These are phyloP conservation scores for Tenthredo mesomela DNA, from an alignment of 2,888 invertebrate genomes.

Conservation along the genomic window DNA sequence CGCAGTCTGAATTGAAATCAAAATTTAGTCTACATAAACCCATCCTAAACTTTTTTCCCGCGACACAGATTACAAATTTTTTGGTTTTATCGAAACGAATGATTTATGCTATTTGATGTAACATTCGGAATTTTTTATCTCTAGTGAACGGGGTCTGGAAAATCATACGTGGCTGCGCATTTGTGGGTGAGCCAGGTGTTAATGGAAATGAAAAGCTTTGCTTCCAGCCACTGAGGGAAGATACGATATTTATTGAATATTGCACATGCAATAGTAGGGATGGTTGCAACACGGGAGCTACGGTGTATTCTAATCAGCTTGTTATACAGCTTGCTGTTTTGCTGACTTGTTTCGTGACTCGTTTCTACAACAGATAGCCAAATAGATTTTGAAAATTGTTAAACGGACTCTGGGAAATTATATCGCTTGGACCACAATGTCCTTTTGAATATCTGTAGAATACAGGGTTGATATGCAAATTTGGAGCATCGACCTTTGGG, in stretches of 20 bases:
- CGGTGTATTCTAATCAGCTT: conserved; percentile 73
- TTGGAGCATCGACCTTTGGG: neutral
- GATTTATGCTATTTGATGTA: neutral
- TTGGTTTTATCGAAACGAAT: neutral
- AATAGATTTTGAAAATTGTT: neutral
- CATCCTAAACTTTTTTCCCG: no score
- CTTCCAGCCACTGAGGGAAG: neutral
- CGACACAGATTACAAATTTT: neutral
- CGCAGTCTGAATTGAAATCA: neutral
- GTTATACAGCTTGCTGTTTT: conserved; percentile 56
- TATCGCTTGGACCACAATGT: neutral
- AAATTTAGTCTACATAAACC: neutral
- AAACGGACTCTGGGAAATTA: neutral
- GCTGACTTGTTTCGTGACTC: neutral
- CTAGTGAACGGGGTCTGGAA: conserved; percentile 93
- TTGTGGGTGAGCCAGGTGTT: conserved; percentile 93
- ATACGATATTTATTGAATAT: conserved; percentile 85
- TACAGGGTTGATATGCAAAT: neutral
- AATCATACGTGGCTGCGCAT: conserved; percentile 93
- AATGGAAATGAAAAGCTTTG: conserved; percentile 91
- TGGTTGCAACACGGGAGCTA: conserved; percentile 88
- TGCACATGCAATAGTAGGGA: conserved; percentile 96
- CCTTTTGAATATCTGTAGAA: neutral
- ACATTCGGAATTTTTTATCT: conserved; percentile 62
- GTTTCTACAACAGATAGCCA: neutral